Base-by-base conservation (phyloP, 1,140 invertebrate species). In the Amyelois transitella region DNA sequence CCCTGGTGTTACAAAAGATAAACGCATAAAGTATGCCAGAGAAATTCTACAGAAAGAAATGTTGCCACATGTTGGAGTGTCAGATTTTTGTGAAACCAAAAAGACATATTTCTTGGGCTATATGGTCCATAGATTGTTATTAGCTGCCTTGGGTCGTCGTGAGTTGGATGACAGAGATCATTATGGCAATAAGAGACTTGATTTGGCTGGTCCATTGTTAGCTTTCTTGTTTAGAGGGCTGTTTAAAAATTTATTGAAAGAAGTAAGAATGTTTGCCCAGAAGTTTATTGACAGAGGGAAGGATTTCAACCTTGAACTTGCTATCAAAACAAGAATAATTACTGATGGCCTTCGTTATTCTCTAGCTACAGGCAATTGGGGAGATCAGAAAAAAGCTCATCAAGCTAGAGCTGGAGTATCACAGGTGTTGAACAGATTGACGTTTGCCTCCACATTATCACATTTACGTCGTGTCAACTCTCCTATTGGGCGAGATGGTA, bases 1-100 rank as follows among this genome's bases (percentile, higher is more conserved):
- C 54, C 97, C 98, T 20, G 98, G 98, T 88, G 98, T 99, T 0
- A 99, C 98, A 0, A 98, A 98, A 88, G 98, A 99, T 73, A 99
- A 98, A 81, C 93, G 98, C 91, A 98, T 99, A 21, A 99, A 99
- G 88, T 99, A 99, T 89, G 98, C 98, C 0, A 93, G 96, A 79
- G 98, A 99, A 94, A 99, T 99, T 89, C 88, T 99, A 55, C 98
- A 99, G 78, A 99, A 99, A 76, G 98, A 99, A 95, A 99, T 99
- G 97, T 92, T 99, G 65, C 98, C 98, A 8, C 98, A 99, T 89
- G 97, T 99, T 58, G 98, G 98, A 67, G 97, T 99, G 3, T 98
- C 97, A 48, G 98, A 99, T 85, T 99, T 98, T 87, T 99, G 98
- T 90, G 98, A 99, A 91, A 99, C 98, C 0, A 99, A 99, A 84